A percentile compares a stretch with the other conserved stretches of the same genome.
phyloP scores from a whole-genome alignment of 1,140 invertebrate genomes.

The Lanistes nyassanus region DNA sequence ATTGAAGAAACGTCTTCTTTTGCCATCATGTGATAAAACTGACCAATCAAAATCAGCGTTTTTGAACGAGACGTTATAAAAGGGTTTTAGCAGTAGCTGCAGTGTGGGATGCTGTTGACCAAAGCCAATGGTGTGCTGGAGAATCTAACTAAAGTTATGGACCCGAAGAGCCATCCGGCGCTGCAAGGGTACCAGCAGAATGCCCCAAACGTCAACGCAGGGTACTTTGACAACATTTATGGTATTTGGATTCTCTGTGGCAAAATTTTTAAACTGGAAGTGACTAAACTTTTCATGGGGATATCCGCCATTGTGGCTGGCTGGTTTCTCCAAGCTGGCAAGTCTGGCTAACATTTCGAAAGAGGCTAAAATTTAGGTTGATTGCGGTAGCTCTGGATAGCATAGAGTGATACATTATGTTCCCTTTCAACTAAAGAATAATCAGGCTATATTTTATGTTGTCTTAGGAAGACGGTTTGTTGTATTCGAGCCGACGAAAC shows the following conservation, averaged over 20 bases:
- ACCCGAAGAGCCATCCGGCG: constrained; percentile 66
- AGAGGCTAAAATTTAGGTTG: too few relatives aligned
- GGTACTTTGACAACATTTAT: constrained; percentile 65
- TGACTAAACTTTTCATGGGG: too few relatives aligned
- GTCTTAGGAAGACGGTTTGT: too few relatives aligned
- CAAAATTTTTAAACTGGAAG: not conserved
- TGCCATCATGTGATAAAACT: constrained; percentile 60
- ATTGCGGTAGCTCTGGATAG: too few relatives aligned
- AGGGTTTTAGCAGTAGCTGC: constrained; percentile 1
- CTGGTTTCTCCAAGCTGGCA: too few relatives aligned
- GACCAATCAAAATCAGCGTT: constrained; percentile 60
- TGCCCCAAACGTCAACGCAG: constrained; percentile 57
- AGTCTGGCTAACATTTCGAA: too few relatives aligned
- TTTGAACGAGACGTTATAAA: constrained; percentile 47
- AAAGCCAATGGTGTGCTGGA: constrained; percentile 50
- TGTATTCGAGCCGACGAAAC: too few relatives aligned
- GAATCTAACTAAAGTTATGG: constrained; percentile 64
- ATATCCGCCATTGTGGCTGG: too few relatives aligned
- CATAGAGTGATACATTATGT: too few relatives aligned
- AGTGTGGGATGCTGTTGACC: constrained; percentile 51
- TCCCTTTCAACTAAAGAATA: too few relatives aligned
- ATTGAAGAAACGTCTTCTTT: constrained; percentile 11
- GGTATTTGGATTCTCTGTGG: constrained; percentile 8
- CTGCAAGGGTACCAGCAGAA: constrained; percentile 65
- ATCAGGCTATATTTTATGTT: too few relatives aligned